Conservation (phyloP, 1,140 invertebrate genomes). For the Trachelipus rathkii region DNA sequence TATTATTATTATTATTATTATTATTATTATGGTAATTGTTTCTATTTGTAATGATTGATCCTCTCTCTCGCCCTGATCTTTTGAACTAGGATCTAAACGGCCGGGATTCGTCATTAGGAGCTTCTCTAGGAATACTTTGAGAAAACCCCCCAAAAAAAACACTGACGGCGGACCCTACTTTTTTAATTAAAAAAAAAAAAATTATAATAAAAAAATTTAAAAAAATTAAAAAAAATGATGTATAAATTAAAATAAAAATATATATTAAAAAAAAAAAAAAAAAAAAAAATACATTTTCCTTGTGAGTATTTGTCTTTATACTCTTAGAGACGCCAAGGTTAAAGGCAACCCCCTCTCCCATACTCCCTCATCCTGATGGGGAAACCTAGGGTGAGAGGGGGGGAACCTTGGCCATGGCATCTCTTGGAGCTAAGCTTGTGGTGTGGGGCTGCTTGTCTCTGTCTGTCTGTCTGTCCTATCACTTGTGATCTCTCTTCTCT, state of each 20-base stretch:
- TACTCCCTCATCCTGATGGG: too few species aligned
- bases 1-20: too few species aligned
- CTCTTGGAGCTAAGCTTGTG: neutral
- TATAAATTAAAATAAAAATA: too few species aligned
- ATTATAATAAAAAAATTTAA: too few species aligned
- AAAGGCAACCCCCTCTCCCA: neutral
- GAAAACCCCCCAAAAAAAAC: neutral
- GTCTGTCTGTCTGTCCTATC: neutral
- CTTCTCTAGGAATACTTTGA: constrained; percentile 44
- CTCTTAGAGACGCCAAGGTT: neutral
- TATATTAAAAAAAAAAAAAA: too few species aligned
- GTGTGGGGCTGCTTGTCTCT: neutral
- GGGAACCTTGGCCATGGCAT: neutral
- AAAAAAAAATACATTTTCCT: neutral
- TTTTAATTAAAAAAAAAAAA: too few species aligned
- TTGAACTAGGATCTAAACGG: constrained; percentile 44
- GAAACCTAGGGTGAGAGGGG: too few species aligned
- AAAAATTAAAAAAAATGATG: too few species aligned
- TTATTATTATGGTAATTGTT: too few species aligned
- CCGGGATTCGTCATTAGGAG: constrained; percentile 29
- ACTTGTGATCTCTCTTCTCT: too few species aligned
- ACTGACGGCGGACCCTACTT: too few species aligned
- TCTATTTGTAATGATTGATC: too few species aligned
- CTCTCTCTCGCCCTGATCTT: constrained; percentile 39
- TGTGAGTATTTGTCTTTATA: constrained; percentile 5